Evolutionary conservation across 2,113 vertebrate species (phyloP).

Genomic region (Labeo catla): DNA sequence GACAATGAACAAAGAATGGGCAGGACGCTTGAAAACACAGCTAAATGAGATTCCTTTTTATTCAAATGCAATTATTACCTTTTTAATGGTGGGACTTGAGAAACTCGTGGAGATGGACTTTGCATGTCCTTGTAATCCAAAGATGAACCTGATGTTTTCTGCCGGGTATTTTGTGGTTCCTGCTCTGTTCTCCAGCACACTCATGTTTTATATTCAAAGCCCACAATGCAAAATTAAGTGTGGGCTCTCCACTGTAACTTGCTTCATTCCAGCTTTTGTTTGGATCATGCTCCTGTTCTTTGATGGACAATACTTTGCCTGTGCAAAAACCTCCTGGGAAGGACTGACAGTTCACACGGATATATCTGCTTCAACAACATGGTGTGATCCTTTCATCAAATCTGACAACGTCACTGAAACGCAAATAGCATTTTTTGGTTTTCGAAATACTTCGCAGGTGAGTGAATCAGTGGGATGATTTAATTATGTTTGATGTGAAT

Average conservation of each 20-base stretch:
- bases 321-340: background rate
- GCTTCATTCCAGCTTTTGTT: background rate
- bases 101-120: background rate
- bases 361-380: constrained; percentile 1
- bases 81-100: constrained; percentile 3
- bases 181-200: background rate
- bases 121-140: background rate
- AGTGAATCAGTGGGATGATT: background rate
- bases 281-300: background rate
- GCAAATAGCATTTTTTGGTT: background rate
- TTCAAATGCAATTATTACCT: background rate
- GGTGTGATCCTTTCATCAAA: background rate
- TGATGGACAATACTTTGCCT: background rate
- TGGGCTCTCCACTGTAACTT: background rate
- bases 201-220: background rate
- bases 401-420: background rate
- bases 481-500: background rate
- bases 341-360: background rate
- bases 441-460: background rate
- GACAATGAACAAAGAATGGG: background rate
- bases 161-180: background rate
- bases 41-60: background rate
- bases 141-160: background rate
- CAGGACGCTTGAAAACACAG: background rate
- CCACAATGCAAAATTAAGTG: background rate